Percentiles rank a stretch among this genome's conserved stretches.
These are phyloP conservation scores for Alcedo atthis DNA, from an alignment of 2,797 vertebrate species.

Conservation along the genomic window DNA sequence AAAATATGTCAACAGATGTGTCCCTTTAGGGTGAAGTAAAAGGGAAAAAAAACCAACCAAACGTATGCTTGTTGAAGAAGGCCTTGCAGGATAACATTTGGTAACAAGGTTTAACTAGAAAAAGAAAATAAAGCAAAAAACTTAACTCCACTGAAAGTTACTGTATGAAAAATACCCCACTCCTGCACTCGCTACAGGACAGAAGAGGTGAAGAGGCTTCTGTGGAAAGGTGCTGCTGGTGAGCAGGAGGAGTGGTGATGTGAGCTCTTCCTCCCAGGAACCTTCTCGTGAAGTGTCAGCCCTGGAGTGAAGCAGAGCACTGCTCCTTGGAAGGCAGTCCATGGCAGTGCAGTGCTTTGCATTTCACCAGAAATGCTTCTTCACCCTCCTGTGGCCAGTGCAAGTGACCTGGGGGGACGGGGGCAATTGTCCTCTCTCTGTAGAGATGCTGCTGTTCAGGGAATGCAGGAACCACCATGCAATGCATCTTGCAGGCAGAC, in stretches of 20 bases:
- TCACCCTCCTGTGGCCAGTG: not conserved
- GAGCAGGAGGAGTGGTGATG: not conserved
- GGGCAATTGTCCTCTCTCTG: not conserved
- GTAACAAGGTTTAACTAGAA: constrained; percentile 23
- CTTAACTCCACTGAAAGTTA: constrained; percentile 12
- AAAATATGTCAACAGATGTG: constrained; percentile 35
- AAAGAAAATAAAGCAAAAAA: constrained; percentile 32
- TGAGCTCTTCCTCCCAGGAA: not conserved
- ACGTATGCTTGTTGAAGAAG: constrained; percentile 47
- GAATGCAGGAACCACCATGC: constrained; percentile 44
- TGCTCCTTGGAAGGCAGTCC: not conserved
- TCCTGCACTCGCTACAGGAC: not conserved
- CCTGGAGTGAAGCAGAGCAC: not conserved
- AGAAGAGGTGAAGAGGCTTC: constrained; percentile 1
- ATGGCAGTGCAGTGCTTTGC: not conserved
- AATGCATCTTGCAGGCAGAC: not conserved
- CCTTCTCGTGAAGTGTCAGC: not conserved
- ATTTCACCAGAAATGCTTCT: not conserved
- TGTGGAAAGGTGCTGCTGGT: constrained; percentile 9
- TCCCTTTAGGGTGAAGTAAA: constrained; percentile 54
- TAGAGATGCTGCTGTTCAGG: constrained; percentile 20
- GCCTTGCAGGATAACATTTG: constrained; percentile 37
- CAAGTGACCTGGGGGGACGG: not conserved
- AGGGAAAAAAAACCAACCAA: constrained; percentile 7
- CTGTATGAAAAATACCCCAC: not conserved